These are phyloP conservation scores for Xenopus borealis DNA, from an alignment of 2,113 vertebrate genomes.

Conservation along the genomic window DNA sequence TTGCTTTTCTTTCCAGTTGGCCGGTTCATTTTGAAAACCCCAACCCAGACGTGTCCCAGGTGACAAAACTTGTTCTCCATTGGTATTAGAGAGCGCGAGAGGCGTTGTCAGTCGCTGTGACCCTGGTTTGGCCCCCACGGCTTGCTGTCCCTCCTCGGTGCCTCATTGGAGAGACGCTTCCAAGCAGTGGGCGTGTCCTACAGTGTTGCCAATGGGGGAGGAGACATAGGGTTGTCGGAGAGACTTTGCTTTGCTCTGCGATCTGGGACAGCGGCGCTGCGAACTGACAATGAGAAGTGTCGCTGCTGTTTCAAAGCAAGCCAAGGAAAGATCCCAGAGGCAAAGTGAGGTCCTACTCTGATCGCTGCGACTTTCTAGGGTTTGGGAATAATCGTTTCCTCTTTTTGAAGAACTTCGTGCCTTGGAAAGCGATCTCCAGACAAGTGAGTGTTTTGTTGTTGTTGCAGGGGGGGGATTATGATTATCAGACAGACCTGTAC, in stretches of 20 bases:
- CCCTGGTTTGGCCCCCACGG: conserved; percentile 12
- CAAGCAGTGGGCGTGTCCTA: conserved; percentile 1
- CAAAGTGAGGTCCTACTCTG: not conserved
- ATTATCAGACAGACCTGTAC: too few relatives aligned
- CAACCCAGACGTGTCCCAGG: too few relatives aligned
- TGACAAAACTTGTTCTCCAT: too few relatives aligned
- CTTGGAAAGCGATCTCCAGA: conserved; percentile 3
- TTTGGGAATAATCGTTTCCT: not conserved
- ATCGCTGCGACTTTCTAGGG: not conserved
- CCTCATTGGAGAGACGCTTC: not conserved
- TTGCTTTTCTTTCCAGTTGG: too few relatives aligned
- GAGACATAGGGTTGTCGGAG: conserved; percentile 20
- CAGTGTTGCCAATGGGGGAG: conserved; percentile 17
- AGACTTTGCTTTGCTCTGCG: not conserved
- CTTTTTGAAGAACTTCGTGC: not conserved
- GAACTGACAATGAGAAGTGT: not conserved
- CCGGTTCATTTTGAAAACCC: too few relatives aligned
- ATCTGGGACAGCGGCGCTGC: not conserved
- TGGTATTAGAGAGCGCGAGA: too few relatives aligned
- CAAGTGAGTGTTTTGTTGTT: conserved; percentile 2
- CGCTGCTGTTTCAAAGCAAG: not conserved
- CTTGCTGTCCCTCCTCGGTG: not conserved
- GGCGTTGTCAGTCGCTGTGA: too few relatives aligned
- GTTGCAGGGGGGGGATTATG: too few relatives aligned
- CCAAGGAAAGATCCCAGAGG: not conserved